Percentiles rank a stretch among this genome's conserved stretches.
These are phyloP conservation scores for Harpegnathos saltator DNA, from an alignment of 1,140 invertebrate genomes.

Conservation along the genomic window DNA sequence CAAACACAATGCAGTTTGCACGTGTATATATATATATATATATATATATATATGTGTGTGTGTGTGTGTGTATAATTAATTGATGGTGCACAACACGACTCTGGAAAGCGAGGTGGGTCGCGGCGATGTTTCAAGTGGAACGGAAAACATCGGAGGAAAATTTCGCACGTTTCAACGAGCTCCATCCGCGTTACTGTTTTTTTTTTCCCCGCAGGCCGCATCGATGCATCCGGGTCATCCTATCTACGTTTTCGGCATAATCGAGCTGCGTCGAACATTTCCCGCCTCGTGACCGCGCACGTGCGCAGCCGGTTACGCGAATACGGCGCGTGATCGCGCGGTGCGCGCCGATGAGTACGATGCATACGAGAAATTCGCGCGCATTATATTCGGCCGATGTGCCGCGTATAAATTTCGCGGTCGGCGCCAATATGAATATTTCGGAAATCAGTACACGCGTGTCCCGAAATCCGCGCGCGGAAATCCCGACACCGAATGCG, in stretches of 20 bases:
- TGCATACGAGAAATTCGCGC: constrained; percentile 33
- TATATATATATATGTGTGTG: no score
- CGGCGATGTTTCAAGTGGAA: no score
- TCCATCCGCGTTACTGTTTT: no score
- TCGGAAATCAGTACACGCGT: constrained; percentile 73
- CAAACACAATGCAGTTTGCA: no score
- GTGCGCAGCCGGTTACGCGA: not conserved
- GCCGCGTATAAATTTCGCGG: constrained; percentile 69
- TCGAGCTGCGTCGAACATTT: constrained; percentile 4
- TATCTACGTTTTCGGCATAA: constrained; percentile 7
- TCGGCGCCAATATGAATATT: constrained; percentile 72
- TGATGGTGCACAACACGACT: no score
- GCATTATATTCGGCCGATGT: constrained; percentile 64
- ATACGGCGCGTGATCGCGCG: constrained; percentile 30
- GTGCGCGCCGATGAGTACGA: constrained; percentile 4
- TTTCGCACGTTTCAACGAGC: no score
- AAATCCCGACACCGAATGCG: constrained; percentile 56
- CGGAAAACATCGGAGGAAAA: no score
- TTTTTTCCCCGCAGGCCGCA: no score
- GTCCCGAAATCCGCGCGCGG: constrained; percentile 34
- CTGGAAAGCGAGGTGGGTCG: no score
- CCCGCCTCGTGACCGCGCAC: not conserved
- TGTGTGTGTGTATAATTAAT: no score
- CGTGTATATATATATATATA: no score
- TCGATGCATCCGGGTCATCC: not conserved